Conservation (phyloP, 2,113 vertebrate species). For the Enhydra lutris region DNA sequence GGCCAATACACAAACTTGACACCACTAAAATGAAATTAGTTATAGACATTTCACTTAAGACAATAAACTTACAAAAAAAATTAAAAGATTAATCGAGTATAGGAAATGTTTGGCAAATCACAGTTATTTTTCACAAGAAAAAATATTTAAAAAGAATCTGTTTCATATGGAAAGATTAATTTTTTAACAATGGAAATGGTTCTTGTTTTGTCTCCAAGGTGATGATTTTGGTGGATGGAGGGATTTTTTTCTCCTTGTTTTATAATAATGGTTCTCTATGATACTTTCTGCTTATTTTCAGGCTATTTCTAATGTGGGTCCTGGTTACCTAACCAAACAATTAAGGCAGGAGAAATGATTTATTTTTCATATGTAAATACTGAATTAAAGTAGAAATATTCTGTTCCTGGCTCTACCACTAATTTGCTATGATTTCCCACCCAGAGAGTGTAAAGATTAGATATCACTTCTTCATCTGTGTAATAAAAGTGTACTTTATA, state of each 20-base stretch:
- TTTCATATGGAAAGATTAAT: background rate
- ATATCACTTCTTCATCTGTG: background rate
- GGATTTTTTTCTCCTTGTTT: background rate
- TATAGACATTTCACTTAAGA: background rate
- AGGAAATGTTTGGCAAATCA: background rate
- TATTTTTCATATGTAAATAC: background rate
- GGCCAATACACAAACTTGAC: background rate
- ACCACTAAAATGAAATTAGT: slow-evolving; percentile 10
- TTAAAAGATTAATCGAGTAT: background rate
- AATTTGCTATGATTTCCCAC: background rate
- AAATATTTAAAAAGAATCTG: background rate
- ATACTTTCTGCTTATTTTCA: background rate
- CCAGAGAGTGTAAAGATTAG: background rate
- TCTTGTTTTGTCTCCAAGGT: background rate
- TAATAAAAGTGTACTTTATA: background rate
- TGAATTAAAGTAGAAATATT: background rate
- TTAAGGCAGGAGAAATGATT: background rate
- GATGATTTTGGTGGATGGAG: background rate
- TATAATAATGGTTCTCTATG: background rate
- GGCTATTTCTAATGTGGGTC: background rate
- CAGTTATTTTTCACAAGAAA: background rate
- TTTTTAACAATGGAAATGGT: background rate
- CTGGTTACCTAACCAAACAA: background rate
- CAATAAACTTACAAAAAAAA: background rate
- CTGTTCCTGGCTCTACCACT: background rate